Evolutionary conservation across 2,888 invertebrate genomes (phyloP).

Genomic region (Xanthia togata): DNA sequence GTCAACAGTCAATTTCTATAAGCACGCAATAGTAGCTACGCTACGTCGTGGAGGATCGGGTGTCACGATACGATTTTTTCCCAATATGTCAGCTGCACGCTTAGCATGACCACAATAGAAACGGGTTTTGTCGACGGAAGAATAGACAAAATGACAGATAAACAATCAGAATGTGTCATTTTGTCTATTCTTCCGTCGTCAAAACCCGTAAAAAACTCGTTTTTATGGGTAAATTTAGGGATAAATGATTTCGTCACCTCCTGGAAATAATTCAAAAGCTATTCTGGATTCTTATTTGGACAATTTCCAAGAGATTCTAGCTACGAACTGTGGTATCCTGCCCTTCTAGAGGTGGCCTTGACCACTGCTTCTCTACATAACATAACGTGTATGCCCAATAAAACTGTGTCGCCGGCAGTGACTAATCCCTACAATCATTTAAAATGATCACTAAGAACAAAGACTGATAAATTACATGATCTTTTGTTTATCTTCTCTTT

Average conservation of each 20-base stretch:
- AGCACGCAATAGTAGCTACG: slow-evolving; percentile 40
- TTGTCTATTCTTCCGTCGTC: too few relatives aligned
- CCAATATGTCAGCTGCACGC: slow-evolving; percentile 9
- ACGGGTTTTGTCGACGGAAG: too few relatives aligned
- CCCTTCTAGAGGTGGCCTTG: slow-evolving; percentile 28
- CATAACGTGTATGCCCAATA: slow-evolving; percentile 1
- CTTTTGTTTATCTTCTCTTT: slow-evolving; percentile 25
- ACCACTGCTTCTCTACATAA: slow-evolving; percentile 8
- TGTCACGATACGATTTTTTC: slow-evolving; percentile 24
- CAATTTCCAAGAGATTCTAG: slow-evolving; percentile 29
- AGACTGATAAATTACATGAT: slow-evolving; percentile 44
- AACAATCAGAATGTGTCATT: too few relatives aligned
- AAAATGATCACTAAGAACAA: slow-evolving; percentile 52
- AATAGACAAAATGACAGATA: too few relatives aligned
- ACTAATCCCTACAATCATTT: slow-evolving; percentile 45
- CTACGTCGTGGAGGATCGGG: slow-evolving; percentile 21
- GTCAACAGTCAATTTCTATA: slow-evolving; percentile 49
- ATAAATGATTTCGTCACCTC: slow-evolving; percentile 36
- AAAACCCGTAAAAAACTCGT: too few relatives aligned
- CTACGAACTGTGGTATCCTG: slow-evolving; percentile 6
- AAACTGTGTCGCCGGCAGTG: slow-evolving; percentile 34
- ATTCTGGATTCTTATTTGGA: slow-evolving; percentile 40
- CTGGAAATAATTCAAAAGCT: slow-evolving; percentile 12
- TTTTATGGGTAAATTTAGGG: slow-evolving; percentile 1
- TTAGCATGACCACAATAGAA: too few relatives aligned